Conservation (phyloP, 2,113 vertebrate species). For the Pheucticus melanocephalus region DNA sequence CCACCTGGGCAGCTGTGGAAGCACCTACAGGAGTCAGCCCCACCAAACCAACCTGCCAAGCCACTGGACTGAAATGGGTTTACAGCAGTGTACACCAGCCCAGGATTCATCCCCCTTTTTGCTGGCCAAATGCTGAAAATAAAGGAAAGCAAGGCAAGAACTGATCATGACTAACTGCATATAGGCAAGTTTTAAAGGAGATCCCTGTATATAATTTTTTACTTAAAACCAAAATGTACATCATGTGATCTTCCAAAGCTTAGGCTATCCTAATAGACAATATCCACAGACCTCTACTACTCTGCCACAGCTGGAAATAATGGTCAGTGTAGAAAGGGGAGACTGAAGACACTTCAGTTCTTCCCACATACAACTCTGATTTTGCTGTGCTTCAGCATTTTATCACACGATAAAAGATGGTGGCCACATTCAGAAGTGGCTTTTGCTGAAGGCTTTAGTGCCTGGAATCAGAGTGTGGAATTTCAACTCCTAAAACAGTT, state of each 20-base stretch:
- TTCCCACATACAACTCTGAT: not conserved
- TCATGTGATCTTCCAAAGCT: accelerated
- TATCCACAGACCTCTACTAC: not conserved
- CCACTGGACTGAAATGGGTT: not conserved
- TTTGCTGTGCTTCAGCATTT: not conserved
- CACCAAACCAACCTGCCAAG: not conserved
- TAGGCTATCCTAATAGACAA: not conserved
- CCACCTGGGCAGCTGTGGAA: not conserved
- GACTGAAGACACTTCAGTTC: not conserved
- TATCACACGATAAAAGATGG: not conserved
- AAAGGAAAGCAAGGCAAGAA: not conserved
- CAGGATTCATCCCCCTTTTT: accelerated
- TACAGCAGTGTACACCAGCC: accelerated
- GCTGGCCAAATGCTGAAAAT: not conserved
- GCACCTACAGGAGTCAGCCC: not conserved
- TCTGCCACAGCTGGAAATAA: not conserved
- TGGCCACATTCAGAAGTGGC: not conserved
- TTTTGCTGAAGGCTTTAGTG: not conserved
- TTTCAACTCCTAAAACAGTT: not conserved
- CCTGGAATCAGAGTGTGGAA: not conserved
- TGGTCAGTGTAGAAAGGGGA: not conserved
- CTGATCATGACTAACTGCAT: not conserved
- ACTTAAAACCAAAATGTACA: not conserved
- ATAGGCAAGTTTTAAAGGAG: not conserved
- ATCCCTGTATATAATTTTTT: not conserved